Evolutionary conservation across 2,113 vertebrate species (phyloP).

Genomic region (Columba janthina): DNA sequence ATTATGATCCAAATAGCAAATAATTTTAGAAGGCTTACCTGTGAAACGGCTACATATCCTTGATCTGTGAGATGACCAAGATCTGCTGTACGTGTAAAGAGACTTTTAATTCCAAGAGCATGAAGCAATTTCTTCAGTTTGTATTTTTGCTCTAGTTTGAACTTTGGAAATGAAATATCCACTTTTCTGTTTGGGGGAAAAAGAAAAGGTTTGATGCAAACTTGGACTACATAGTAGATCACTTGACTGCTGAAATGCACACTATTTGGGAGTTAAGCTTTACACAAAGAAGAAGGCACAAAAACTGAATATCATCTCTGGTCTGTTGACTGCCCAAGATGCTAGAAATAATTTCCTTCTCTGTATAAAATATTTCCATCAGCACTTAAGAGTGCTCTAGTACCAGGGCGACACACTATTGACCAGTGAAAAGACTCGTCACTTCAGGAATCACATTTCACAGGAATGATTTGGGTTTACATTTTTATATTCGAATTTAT

Average conservation of each 20-base stretch:
- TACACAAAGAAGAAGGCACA: not conserved
- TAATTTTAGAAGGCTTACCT: slow-evolving; percentile 73
- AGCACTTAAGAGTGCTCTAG: not conserved
- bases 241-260: not conserved
- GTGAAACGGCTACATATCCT: slow-evolving; percentile 76
- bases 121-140: slow-evolving; percentile 83
- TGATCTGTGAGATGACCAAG: slow-evolving; percentile 79
- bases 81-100: slow-evolving; percentile 82
- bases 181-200: slow-evolving; percentile 75
- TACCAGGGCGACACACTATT: not conserved
- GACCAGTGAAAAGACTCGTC: not conserved
- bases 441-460: not conserved
- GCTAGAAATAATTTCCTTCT: not conserved
- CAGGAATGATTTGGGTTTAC: not conserved
- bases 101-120: slow-evolving; percentile 78
- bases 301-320: not conserved
- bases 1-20: slow-evolving; percentile 30
- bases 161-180: slow-evolving; percentile 88
- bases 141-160: slow-evolving; percentile 88
- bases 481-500: not conserved
- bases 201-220: not conserved
- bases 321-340: not conserved
- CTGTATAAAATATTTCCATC: not conserved
- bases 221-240: not conserved
- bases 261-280: not conserved